Base-by-base conservation (phyloP, 23 tunicate genomes). In the Halocynthia aurantium region DNA sequence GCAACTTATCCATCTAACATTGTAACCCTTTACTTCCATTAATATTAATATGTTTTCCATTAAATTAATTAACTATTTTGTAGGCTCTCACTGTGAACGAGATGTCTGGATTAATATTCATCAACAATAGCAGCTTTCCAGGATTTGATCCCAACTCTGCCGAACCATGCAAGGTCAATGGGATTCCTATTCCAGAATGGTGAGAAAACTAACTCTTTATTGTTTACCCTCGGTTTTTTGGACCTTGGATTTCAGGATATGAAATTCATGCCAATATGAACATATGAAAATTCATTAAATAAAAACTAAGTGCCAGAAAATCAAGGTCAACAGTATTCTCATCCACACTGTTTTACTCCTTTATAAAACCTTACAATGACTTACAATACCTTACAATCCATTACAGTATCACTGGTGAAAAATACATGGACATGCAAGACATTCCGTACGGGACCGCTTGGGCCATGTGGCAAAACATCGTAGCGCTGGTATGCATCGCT, bases 1-100 rank as follows among this genome's bases (percentile, higher is more conserved):
- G n/a, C n/a, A n/a, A n/a, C n/a, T n/a, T n/a, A n/a, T n/a, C n/a
- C n/a, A n/a, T n/a, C n/a, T n/a, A n/a, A n/a, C n/a, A n/a, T n/a
- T n/a, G n/a, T n/a, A n/a, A n/a, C n/a, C n/a, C n/a, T n/a, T n/a
- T n/a, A n/a, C n/a, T n/a, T n/a, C n/a, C n/a, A n/a, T n/a, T n/a
- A n/a, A n/a, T n/a, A n/a, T n/a, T n/a, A n/a, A n/a, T n/a, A n/a
- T n/a, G n/a, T n/a, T n/a, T n/a, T n/a, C n/a, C n/a, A n/a, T n/a
- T n/a, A 31, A 31, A 31, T 31, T 31, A 31, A 31, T 31, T 0
- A 31, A 31, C 44, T 31, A 31, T 31, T 31, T 31, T 8, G 11
- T 78, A 92, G 98, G 92, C 92, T 8, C 62, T 92, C 4, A 85
- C 98, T 8, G 87, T 92, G 22, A 92, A 92, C 62, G 98, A 92